Evolutionary conservation across 2,113 vertebrate genomes (phyloP).

Genomic region (Empidonax alnorum): DNA sequence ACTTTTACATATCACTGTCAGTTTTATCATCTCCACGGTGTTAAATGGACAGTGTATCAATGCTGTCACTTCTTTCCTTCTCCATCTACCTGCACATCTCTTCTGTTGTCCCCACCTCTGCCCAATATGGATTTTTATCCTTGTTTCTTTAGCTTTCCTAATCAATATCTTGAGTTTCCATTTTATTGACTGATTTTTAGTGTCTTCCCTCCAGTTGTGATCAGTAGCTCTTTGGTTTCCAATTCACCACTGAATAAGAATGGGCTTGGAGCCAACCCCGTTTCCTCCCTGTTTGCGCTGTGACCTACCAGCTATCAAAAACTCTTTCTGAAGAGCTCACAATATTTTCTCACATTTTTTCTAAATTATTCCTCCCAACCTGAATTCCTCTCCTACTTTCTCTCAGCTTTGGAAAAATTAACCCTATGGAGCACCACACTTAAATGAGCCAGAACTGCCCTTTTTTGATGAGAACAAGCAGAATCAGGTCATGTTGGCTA

Average conservation of each 20-base stretch:
- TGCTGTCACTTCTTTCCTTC: not conserved
- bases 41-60: not conserved
- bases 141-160: not conserved
- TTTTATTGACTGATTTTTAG: not conserved
- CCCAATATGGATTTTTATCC: not conserved
- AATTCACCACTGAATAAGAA: not conserved
- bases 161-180: not conserved
- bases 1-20: not conserved
- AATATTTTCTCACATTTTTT: conserved; percentile 31
- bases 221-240: conserved; percentile 16
- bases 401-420: conserved; percentile 21
- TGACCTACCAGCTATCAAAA: conserved; percentile 42
- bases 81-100: not conserved
- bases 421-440: not conserved
- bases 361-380: not conserved
- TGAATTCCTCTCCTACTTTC: not conserved
- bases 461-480: not conserved
- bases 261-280: not conserved
- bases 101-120: not conserved
- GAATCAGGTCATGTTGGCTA: not conserved
- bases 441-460: not conserved
- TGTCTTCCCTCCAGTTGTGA: not conserved
- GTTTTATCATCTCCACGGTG: not conserved
- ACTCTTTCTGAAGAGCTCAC: conserved; percentile 19
- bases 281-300: conserved; percentile 1